Base-by-base conservation (phyloP, 2,113 vertebrate genomes). In the Urocolius indicus region DNA sequence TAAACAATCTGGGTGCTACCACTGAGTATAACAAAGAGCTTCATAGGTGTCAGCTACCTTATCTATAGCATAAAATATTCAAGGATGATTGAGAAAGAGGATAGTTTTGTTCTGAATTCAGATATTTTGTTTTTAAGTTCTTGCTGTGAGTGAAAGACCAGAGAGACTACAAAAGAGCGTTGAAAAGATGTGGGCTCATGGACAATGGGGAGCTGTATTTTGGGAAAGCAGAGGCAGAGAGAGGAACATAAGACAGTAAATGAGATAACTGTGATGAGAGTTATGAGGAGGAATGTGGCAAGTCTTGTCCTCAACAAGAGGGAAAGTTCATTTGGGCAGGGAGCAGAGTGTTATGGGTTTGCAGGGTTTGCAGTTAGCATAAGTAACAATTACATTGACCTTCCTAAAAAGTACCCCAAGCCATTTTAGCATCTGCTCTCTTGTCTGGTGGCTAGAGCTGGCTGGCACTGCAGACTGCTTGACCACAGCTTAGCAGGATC, bases 191-290 rank as follows among this genome's bases (percentile, higher is more conserved):
- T 81, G 68, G 68, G 85, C 51, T 74, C 41, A 19, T 75, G 89
- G 93, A 84, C 89, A 92, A 61, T 84, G 41, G 76, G 5, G 17
- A 93, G 29, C 49, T 78, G 52, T 91, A 68, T 81, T 93, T 90
- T 11, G 57, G 76, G 80, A 93, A 92, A 81, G 91, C 80, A 95
- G 65, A 94, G 80, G 80, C 84, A 89, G 91, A 76, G 57, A 79
- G 29, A 74, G n/a, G 22, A 69, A 12, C 43, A 26, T 55, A 69
- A 80, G 32, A 77, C 5, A 43, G 23, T 52, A 82, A 29, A 26
- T 36, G 30, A 95, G 59, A 36, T 65, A 79, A 91, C 78, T 2
- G 0, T 59, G 32, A 74, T 90, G 48, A 77, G 20, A 78, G 20
- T 57, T 81, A 16, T 7, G 65, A 89, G 89, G 29, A 84, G 13